A percentile compares a stretch with the other conserved stretches of the same genome.
Conservation (phyloP, 2,888 invertebrate genomes). For the Carabus problematicus region DNA sequence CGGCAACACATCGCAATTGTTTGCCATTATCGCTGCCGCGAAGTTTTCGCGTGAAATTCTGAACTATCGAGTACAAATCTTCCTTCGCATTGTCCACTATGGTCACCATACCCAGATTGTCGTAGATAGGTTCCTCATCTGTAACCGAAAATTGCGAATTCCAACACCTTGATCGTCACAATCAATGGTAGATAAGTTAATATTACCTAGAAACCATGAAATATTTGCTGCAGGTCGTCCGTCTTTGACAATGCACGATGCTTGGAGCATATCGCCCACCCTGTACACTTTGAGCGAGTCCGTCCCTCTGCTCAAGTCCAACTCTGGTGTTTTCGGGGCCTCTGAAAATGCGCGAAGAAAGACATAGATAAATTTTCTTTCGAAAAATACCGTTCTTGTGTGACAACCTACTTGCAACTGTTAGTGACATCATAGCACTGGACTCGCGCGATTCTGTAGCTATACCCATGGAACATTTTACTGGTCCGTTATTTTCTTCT, state of each 20-base stretch:
- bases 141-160: constrained; percentile 41
- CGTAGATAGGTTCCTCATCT: constrained; percentile 70
- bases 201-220: constrained; percentile 72
- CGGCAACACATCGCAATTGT: constrained; percentile 70
- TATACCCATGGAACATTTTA: constrained; percentile 72
- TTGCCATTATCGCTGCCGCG: constrained; percentile 71
- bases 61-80: constrained; percentile 69
- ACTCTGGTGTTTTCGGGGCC: constrained; percentile 60
- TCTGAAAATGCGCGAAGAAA: constrained; percentile 54
- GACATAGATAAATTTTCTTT: no score
- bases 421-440: constrained; percentile 66
- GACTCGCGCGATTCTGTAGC: constrained; percentile 66
- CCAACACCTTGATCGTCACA: neutral
- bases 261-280: constrained; percentile 69
- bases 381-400: no score
- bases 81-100: constrained; percentile 62
- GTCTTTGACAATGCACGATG: constrained; percentile 71
- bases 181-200: constrained; percentile 5
- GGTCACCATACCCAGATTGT: constrained; percentile 62
- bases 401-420: constrained; percentile 74
- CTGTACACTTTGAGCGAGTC: constrained; percentile 60
- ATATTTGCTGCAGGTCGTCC: constrained; percentile 80
- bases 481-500: constrained; percentile 73
- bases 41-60: constrained; percentile 70
- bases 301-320: constrained; percentile 59